Conservation (phyloP, 2,888 invertebrate genomes). For the Panopea generosa region DNA sequence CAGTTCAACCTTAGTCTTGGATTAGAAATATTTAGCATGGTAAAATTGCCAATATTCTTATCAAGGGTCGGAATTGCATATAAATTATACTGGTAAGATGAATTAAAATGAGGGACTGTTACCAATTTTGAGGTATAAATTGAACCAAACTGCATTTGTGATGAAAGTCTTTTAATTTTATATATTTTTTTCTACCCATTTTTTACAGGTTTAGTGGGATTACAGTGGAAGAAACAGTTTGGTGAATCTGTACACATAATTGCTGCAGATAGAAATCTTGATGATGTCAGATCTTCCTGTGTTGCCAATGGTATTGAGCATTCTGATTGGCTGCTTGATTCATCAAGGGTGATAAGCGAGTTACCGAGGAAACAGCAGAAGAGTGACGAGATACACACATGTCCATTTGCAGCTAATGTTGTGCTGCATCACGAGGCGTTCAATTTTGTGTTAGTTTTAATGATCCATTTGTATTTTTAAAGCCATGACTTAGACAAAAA, state of each 20-base stretch:
- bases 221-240: constrained; percentile 76
- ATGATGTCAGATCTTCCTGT: constrained; percentile 56
- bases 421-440: constrained; percentile 74
- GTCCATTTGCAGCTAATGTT: constrained; percentile 65
- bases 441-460: constrained; percentile 77
- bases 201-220: constrained; percentile 69
- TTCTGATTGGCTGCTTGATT: constrained; percentile 52
- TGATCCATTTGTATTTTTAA: too few species aligned
- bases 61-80: too few species aligned
- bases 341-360: constrained; percentile 61
- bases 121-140: too few species aligned
- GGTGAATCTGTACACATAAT: constrained; percentile 69
- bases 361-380: constrained; percentile 56
- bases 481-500: neutral
- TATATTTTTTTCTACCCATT: too few species aligned
- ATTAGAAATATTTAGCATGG: too few species aligned
- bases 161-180: too few species aligned
- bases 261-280: constrained; percentile 56
- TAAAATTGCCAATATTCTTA: too few species aligned
- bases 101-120: too few species aligned
- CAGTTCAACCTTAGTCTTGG: too few species aligned
- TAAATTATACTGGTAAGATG: too few species aligned
- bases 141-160: too few species aligned
- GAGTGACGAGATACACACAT: constrained; percentile 63
- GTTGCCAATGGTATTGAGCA: constrained; percentile 54